These are phyloP conservation scores for Acyrthosiphon pisum DNA, from an alignment of 1,140 invertebrate genomes.

Conservation along the genomic window DNA sequence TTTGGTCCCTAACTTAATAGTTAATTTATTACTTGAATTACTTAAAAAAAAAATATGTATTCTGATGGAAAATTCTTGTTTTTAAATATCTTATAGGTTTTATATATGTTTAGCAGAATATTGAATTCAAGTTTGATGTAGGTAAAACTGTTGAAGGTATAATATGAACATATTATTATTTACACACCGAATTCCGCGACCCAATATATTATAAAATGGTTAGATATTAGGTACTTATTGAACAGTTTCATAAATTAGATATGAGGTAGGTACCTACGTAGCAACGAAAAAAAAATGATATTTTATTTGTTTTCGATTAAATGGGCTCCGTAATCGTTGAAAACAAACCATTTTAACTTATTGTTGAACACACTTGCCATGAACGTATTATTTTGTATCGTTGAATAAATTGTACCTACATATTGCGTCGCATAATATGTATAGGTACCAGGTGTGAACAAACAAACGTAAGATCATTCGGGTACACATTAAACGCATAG, in stretches of 20 bases:
- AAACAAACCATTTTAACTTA: neutral
- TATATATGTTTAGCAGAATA: neutral
- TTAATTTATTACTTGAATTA: neutral
- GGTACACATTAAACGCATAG: neutral
- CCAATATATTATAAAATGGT: neutral
- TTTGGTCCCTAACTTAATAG: neutral
- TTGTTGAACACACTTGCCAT: neutral
- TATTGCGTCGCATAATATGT: neutral
- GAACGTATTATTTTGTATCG: neutral
- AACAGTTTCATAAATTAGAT: neutral
- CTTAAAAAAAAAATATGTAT: neutral
- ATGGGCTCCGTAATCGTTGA: neutral
- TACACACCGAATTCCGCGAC: neutral
- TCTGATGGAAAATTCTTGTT: neutral
- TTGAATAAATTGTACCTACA: neutral
- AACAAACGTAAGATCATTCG: neutral
- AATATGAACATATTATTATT: neutral
- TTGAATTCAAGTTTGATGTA: neutral
- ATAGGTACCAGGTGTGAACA: neutral
- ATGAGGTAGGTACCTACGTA: neutral
- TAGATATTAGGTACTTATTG: neutral
- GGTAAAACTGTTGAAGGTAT: neutral
- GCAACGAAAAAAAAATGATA: neutral
- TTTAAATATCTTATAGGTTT: neutral
- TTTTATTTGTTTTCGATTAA: conserved; percentile 9